These are phyloP conservation scores for Spodoptera exigua DNA, from an alignment of 2,888 invertebrate species.

Conservation along the genomic window DNA sequence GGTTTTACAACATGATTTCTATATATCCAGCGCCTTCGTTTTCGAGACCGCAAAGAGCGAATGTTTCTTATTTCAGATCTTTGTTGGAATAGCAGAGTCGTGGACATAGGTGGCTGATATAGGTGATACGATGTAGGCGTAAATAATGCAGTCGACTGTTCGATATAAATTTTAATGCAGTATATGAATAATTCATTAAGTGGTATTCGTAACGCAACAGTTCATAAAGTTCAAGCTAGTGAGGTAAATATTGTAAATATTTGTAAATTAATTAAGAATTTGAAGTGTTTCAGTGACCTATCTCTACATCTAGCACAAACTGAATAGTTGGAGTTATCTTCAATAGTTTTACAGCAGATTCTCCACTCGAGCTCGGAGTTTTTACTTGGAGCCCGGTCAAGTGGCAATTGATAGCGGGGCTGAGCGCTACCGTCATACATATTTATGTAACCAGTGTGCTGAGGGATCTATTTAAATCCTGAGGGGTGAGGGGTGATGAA, in stretches of 20 bases:
- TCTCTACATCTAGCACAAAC: background rate
- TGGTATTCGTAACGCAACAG: too few relatives aligned
- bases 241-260: too few relatives aligned
- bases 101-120: background rate
- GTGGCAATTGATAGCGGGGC: constrained; percentile 42
- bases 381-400: constrained; percentile 36
- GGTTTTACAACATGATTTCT: constrained; percentile 20
- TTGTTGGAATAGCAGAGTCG: constrained; percentile 3
- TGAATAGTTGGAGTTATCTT: constrained; percentile 3
- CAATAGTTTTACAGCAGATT: background rate
- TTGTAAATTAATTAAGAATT: too few relatives aligned
- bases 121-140: too few relatives aligned
- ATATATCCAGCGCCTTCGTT: constrained; percentile 2
- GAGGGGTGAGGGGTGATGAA: constrained; percentile 34
- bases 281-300: too few relatives aligned
- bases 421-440: constrained; percentile 32
- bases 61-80: constrained; percentile 23
- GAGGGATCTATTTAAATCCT: constrained; percentile 45
- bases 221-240: too few relatives aligned
- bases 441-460: constrained; percentile 43
- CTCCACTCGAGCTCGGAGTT: constrained; percentile 1
- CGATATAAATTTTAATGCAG: constrained; percentile 8
- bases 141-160: too few relatives aligned
- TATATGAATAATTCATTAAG: background rate
- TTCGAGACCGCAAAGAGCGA: constrained; percentile 44